A percentile compares a stretch with the other conserved stretches of the same genome.
phyloP scores from a whole-genome alignment of 2,797 vertebrate genomes.

The Varecia variegata region DNA sequence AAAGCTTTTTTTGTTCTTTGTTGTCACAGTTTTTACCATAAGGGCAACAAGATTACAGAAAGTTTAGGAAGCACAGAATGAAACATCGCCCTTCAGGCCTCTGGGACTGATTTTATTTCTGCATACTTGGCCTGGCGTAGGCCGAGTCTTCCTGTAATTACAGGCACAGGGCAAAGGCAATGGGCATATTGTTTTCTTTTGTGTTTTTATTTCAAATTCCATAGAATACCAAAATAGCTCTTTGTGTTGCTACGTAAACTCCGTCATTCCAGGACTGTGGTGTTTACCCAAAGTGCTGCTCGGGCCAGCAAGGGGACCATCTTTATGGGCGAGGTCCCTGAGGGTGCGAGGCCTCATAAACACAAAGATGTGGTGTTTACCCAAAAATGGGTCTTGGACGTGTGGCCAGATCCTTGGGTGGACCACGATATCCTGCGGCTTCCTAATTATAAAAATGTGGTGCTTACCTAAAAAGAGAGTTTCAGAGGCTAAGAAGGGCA shows the following conservation, averaged over 20 bases:
- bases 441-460: background rate
- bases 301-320: background rate
- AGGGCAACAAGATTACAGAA: background rate
- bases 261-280: background rate
- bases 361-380: background rate
- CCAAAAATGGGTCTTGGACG: background rate
- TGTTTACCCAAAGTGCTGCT: background rate
- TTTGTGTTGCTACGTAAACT: background rate
- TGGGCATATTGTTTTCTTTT: background rate
- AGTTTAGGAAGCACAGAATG: background rate
- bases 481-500: background rate
- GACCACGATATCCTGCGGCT: background rate
- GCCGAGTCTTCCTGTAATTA: background rate
- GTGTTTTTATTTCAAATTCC: background rate
- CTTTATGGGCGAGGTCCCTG: too few relatives aligned
- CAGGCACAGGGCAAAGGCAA: background rate
- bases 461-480: background rate
- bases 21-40: background rate
- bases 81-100: accelerated
- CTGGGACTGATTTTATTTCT: background rate
- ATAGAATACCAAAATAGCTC: background rate
- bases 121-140: background rate
- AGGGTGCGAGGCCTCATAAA: background rate
- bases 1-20: background rate
- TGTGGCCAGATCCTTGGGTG: background rate